Evolutionary conservation across 2,888 invertebrate genomes (phyloP).

Genomic region (Chalcis sispes): DNA sequence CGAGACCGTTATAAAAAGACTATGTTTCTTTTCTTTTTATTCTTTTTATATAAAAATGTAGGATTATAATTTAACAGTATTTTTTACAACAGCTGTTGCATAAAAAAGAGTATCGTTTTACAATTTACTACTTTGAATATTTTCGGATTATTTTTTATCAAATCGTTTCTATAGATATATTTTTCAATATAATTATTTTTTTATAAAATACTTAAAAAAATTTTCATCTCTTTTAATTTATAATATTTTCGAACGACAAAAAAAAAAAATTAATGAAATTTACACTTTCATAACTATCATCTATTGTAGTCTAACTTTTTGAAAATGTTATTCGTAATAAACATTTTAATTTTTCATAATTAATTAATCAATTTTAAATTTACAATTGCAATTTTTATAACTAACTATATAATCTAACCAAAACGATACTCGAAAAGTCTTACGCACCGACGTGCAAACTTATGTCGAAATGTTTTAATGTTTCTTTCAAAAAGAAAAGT

Average conservation of each 20-base stretch:
- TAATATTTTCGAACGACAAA: slow-evolving; percentile 4
- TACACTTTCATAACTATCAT: no score
- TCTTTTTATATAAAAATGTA: no score
- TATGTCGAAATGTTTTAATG: no score
- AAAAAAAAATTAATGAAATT: slow-evolving; percentile 26
- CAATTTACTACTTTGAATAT: no score
- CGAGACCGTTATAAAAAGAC: slow-evolving; percentile 28
- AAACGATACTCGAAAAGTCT: slow-evolving; percentile 36
- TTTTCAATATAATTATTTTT: slow-evolving; percentile 14
- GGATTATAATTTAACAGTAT: no score
- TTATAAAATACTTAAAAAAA: slow-evolving; percentile 21
- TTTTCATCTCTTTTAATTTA: slow-evolving; percentile 17
- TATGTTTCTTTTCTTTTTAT: no score
- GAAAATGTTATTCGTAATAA: slow-evolving; percentile 27
- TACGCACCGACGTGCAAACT: slow-evolving; percentile 27
- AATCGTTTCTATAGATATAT: no score
- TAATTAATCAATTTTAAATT: slow-evolving; percentile 18
- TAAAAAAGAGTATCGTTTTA: no score
- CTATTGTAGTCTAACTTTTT: slow-evolving; percentile 23
- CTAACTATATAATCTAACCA: slow-evolving; percentile 21
- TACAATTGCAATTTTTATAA: slow-evolving; percentile 40
- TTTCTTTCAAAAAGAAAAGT: no score
- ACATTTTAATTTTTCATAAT: slow-evolving; percentile 31
- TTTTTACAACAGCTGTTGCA: no score
- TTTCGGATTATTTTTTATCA: no score